These are phyloP conservation scores for Staurois parvus DNA, from an alignment of 2,797 vertebrate species.

Conservation along the genomic window DNA sequence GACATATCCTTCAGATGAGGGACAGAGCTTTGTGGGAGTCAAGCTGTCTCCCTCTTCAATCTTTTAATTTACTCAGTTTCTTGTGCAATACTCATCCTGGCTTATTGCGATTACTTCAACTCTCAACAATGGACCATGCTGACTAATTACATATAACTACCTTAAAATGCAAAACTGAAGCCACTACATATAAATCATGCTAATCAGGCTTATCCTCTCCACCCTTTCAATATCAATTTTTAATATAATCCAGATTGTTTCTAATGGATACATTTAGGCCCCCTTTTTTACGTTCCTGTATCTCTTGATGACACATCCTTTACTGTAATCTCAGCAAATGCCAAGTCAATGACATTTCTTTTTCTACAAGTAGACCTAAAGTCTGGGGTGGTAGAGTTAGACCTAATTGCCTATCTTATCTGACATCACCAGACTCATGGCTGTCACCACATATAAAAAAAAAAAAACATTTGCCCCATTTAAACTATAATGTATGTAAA, in stretches of 20 bases:
- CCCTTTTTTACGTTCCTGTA: slow-evolving; percentile 2
- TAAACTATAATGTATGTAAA: slow-evolving; percentile 60
- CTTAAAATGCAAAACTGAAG: slow-evolving; percentile 12
- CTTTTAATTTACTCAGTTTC: slow-evolving; percentile 33
- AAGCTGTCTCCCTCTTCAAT: slow-evolving; percentile 51
- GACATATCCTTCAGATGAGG: slow-evolving; percentile 51
- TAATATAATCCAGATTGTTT: slow-evolving; percentile 14
- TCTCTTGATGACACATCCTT: slow-evolving; percentile 64
- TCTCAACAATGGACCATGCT: slow-evolving; percentile 2
- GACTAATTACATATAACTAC: background rate
- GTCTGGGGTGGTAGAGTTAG: slow-evolving; percentile 75
- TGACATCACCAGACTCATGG: slow-evolving; percentile 75
- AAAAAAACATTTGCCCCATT: slow-evolving; percentile 61
- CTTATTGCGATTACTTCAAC: slow-evolving; percentile 21
- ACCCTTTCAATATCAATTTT: slow-evolving; percentile 37
- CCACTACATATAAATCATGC: slow-evolving; percentile 25
- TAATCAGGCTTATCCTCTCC: slow-evolving; percentile 58
- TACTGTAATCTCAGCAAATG: slow-evolving; percentile 75
- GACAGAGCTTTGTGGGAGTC: slow-evolving; percentile 57
- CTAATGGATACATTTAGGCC: background rate
- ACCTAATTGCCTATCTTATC: slow-evolving; percentile 80
- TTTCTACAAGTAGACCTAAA: slow-evolving; percentile 78
- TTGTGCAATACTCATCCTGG: slow-evolving; percentile 28
- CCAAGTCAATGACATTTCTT: slow-evolving; percentile 79
- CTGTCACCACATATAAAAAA: slow-evolving; percentile 70